Evolutionary conservation across 1,140 invertebrate genomes (phyloP), one percentile per base, ranked within the genome.

Genomic region (Epicauta chinensis): DNA sequence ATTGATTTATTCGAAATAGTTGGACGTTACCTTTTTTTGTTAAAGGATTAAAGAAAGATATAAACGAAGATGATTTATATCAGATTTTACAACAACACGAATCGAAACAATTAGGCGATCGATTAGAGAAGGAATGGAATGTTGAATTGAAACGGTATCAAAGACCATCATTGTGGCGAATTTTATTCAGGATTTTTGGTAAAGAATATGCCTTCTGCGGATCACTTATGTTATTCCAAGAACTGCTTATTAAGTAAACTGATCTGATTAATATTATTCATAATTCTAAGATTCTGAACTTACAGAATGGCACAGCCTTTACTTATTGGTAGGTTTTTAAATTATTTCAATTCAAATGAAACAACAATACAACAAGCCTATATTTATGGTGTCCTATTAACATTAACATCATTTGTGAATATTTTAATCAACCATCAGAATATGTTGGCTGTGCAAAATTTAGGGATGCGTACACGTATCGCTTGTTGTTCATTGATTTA

Each of bases 401-500:
- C 87, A 29, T 50, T 85, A 2, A 81, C 81, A 60, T 81, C 83
- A 2, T 77, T 84, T 0, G 55, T 89, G 35, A 82, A 83, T 53
- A 79, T 85, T 9, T 71, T 91, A 23, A 72, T 84, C 2, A 78
- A 83, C 58, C 88, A 94, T 75, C 82, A 85, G 3, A 87, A 86
- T 61, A 84, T 91, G 73, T 81, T 92, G 69, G 80, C 76, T 5
- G 72, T 86, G 15, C 71, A 82, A 44, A 84, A 88, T 61, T 73
- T 86, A 57, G 89, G 89, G 30, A 87, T 92, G 84, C 85, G 89
- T 70, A 80, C 89, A 53, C 76, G 88, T 51, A 77, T 93, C 30
- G 84, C 87, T 1, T 84, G 83, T 66, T 87, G 83, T 61, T 84
- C 87, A 0, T 73, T 93, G 32, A 83, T 93, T 53, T 93, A 91